A percentile compares a stretch with the other conserved stretches of the same genome.
These are phyloP conservation scores for Sthenelais limicola DNA, from an alignment of 2,888 invertebrate species.

Conservation along the genomic window DNA sequence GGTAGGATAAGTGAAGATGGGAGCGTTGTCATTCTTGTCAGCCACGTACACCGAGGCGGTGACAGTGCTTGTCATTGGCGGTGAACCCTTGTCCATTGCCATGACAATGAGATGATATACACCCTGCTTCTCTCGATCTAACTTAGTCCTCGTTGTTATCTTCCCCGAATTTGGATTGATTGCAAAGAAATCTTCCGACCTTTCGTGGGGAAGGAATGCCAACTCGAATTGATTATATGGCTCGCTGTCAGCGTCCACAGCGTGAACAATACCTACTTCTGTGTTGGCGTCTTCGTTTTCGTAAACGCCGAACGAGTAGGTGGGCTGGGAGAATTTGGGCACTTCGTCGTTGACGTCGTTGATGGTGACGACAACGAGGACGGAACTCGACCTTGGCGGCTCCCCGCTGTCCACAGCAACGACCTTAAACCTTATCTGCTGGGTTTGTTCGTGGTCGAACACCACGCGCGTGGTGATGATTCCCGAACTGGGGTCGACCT, in stretches of 20 bases:
- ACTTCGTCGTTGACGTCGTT: constrained; percentile 51
- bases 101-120: constrained; percentile 37
- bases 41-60: constrained; percentile 49
- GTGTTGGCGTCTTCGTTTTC: constrained; percentile 48
- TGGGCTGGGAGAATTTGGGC: constrained; percentile 48
- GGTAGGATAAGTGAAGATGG: constrained; percentile 48
- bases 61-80: constrained; percentile 46
- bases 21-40: constrained; percentile 52
- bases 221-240: constrained; percentile 36
- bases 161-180: constrained; percentile 34
- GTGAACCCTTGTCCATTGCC: constrained; percentile 37
- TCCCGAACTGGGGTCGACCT: constrained; percentile 82
- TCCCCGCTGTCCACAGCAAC: constrained; percentile 89
- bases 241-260: constrained; percentile 35
- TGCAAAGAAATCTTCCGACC: neutral
- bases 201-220: constrained; percentile 24
- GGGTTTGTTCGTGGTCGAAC: constrained; percentile 72
- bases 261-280: constrained; percentile 39
- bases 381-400: constrained; percentile 88
- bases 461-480: constrained; percentile 50
- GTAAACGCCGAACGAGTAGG: constrained; percentile 47
- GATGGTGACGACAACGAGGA: constrained; percentile 76
- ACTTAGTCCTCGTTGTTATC: constrained; percentile 18
- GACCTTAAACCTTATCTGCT: constrained; percentile 74
- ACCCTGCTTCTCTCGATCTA: constrained; percentile 42